Evolutionary conservation across 2,113 vertebrate species (phyloP).

Genomic region (Chionomys nivalis): DNA sequence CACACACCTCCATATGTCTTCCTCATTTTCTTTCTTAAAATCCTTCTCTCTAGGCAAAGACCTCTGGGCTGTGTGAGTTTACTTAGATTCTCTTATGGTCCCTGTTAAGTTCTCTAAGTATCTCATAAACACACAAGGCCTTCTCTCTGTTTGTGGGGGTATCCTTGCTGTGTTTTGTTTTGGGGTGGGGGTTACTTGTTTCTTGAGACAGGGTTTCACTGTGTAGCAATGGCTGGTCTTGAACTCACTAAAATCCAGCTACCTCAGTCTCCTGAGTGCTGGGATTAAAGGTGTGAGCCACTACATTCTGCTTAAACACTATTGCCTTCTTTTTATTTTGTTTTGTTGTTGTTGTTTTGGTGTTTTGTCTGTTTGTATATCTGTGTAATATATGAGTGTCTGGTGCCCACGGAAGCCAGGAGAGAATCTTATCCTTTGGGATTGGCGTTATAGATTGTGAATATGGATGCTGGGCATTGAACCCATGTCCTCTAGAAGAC

Average conservation of each 20-base stretch:
- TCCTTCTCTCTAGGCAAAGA: not conserved
- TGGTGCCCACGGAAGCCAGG: not conserved
- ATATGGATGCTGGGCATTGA: not conserved
- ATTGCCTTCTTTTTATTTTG: not conserved
- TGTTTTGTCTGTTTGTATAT: not conserved
- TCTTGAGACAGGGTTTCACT: not conserved
- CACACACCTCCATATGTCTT: too few species aligned
- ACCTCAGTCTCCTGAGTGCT: not conserved
- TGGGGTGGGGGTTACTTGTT: not conserved
- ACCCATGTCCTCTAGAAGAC: not conserved
- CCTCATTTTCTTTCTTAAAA: too few species aligned
- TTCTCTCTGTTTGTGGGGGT: not conserved
- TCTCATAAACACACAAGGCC: not conserved
- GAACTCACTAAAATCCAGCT: not conserved
- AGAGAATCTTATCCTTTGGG: not conserved
- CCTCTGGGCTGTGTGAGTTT: not conserved
- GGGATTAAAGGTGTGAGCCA: not conserved
- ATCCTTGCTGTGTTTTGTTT: not conserved
- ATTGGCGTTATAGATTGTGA: not conserved
- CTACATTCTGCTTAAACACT: not conserved
- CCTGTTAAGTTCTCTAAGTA: not conserved
- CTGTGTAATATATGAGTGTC: not conserved
- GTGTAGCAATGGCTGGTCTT: not conserved
- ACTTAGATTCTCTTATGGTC: not conserved
- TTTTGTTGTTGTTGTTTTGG: not conserved